A percentile compares a stretch with the other conserved stretches of the same genome.
phyloP scores from a whole-genome alignment of 2,888 invertebrate species.

The Pardosa pseudoannulata region DNA sequence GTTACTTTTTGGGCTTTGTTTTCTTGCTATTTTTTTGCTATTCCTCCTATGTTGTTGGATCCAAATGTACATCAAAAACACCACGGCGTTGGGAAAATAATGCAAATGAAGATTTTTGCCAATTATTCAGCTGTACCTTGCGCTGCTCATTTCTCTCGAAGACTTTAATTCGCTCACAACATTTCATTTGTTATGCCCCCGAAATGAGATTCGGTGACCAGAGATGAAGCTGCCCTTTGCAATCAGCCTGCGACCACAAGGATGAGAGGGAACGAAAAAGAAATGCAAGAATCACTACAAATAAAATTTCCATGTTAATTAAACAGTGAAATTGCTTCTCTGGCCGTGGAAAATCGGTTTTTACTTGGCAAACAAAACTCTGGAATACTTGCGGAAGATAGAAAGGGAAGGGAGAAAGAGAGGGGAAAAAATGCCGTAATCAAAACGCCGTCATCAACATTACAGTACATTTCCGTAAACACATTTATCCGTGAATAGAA shows the following conservation, averaged over 20 bases:
- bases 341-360: constrained; percentile 6
- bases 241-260: background rate
- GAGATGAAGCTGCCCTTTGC: background rate
- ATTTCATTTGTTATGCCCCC: background rate
- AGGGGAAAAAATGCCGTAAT: constrained; percentile 19
- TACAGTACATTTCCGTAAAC: constrained; percentile 46
- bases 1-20: no score
- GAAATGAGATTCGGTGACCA: background rate
- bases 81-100: no score
- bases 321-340: constrained; percentile 14
- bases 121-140: background rate
- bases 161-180: background rate
- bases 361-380: constrained; percentile 16
- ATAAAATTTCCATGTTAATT: constrained; percentile 19
- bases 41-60: no score
- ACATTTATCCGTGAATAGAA: constrained; percentile 46
- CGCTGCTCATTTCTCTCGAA: background rate
- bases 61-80: no score
- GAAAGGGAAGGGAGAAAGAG: background rate
- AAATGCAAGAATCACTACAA: background rate
- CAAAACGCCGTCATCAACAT: constrained; percentile 49
- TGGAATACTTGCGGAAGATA: background rate
- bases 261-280: background rate
- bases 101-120: background rate
- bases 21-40: no score